A percentile compares a stretch with the other conserved stretches of the same genome.
Conservation (phyloP, 2,113 vertebrate species). For the Perca fluviatilis region DNA sequence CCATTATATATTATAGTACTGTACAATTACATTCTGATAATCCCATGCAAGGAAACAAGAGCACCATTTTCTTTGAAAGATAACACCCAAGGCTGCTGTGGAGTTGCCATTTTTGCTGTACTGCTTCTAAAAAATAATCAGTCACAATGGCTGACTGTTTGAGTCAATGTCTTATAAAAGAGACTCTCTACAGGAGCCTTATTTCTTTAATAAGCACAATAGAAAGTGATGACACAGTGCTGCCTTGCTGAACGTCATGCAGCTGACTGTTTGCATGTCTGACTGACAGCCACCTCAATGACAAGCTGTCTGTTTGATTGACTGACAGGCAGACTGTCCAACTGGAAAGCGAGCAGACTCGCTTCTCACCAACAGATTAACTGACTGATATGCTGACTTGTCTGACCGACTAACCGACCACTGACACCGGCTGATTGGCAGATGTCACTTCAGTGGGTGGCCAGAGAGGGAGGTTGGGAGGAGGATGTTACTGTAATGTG, state of each 20-base stretch:
- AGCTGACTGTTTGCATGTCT: conserved; percentile 39
- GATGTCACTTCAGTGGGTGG: conserved; percentile 65
- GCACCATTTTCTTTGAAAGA: neutral
- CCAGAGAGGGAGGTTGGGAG: conserved; percentile 13
- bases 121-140: neutral
- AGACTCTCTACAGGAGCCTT: no score
- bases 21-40: neutral
- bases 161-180: neutral
- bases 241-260: neutral
- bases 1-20: neutral
- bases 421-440: conserved; percentile 55
- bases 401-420: conserved; percentile 43
- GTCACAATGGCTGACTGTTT: neutral
- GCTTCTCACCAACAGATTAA: conserved; percentile 39
- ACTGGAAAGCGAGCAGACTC: conserved; percentile 16
- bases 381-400: conserved; percentile 59
- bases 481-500: conserved; percentile 30
- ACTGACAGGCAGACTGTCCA: conserved; percentile 35
- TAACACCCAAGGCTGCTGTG: neutral
- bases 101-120: neutral
- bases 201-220: neutral
- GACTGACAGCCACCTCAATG: conserved; percentile 35
- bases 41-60: neutral
- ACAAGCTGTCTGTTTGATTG: conserved; percentile 66
- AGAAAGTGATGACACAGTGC: conserved; percentile 18